Percentiles rank a stretch among this genome's conserved stretches.
Conservation (phyloP, 2,888 invertebrate genomes). For the Pammene fasciana region DNA sequence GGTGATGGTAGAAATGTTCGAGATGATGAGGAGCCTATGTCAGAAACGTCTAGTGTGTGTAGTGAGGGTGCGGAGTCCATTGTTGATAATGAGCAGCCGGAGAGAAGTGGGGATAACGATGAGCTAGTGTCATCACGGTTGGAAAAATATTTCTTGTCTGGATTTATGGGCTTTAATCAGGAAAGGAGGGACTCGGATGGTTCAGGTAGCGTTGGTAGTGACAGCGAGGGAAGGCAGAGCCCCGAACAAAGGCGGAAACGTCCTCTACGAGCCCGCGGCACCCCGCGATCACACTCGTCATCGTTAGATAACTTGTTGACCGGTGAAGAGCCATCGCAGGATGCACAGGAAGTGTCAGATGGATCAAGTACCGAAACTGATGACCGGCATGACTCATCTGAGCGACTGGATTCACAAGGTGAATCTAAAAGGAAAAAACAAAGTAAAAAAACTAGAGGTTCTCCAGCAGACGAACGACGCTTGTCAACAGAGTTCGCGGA, state of each 20-base stretch:
- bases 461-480: constrained; percentile 85
- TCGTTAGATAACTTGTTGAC: constrained; percentile 90
- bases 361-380: constrained; percentile 90
- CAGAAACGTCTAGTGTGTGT: constrained; percentile 93
- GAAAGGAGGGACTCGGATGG: constrained; percentile 91
- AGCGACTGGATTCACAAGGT: constrained; percentile 88
- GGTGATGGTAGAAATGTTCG: constrained; percentile 86
- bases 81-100: constrained; percentile 83
- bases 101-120: constrained; percentile 85
- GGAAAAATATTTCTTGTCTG: constrained; percentile 94
- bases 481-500: constrained; percentile 86
- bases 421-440: constrained; percentile 93
- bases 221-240: constrained; percentile 94
- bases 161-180: constrained; percentile 91
- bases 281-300: constrained; percentile 91
- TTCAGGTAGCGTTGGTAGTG: constrained; percentile 94
- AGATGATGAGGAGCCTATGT: constrained; percentile 86
- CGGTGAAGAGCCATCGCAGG: constrained; percentile 82
- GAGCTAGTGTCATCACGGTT: constrained; percentile 92
- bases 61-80: constrained; percentile 92
- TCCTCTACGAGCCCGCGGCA: constrained; percentile 91
- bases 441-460: constrained; percentile 86
- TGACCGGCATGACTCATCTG: constrained; percentile 86
- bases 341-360: constrained; percentile 85
- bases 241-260: constrained; percentile 93